Evolutionary conservation across 2,113 vertebrate genomes (phyloP).

Genomic region (Ochotona curzoniae): DNA sequence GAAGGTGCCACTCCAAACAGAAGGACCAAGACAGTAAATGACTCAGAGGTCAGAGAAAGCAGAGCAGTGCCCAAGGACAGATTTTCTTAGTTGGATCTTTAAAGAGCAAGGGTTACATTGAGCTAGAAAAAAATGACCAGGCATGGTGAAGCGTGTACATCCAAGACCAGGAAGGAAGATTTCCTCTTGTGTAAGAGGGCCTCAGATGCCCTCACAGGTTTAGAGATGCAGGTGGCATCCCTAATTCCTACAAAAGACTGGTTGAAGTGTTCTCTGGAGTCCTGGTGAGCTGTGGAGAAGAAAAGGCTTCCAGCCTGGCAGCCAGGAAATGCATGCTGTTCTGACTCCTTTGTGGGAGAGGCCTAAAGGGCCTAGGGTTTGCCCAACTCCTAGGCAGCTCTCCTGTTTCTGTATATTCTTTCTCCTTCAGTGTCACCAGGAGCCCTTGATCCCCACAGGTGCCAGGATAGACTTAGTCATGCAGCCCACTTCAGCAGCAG

Average conservation of each 20-base stretch:
- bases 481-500: neutral
- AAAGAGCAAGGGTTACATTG: neutral
- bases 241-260: neutral
- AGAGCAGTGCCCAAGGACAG: neutral
- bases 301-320: neutral
- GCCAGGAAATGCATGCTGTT: neutral
- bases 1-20: neutral
- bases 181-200: neutral
- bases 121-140: neutral
- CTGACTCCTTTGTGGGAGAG: constrained; percentile 20
- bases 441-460: constrained; percentile 44
- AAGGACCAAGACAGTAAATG: neutral
- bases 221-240: neutral
- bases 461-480: constrained; percentile 52
- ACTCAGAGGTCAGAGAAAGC: constrained; percentile 16
- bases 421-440: constrained; percentile 41
- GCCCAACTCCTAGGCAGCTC: constrained; percentile 4
- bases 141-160: constrained; percentile 2
- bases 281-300: neutral
- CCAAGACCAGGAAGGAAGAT: neutral
- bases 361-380: constrained; percentile 37
- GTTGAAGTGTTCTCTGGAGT: neutral
- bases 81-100: neutral
- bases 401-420: constrained; percentile 51
- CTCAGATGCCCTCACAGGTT: neutral